Evolutionary conservation across 2,888 invertebrate species (phyloP), one percentile per base, ranked within the genome.

Genomic region (Pycnomerus fuliginosus): DNA sequence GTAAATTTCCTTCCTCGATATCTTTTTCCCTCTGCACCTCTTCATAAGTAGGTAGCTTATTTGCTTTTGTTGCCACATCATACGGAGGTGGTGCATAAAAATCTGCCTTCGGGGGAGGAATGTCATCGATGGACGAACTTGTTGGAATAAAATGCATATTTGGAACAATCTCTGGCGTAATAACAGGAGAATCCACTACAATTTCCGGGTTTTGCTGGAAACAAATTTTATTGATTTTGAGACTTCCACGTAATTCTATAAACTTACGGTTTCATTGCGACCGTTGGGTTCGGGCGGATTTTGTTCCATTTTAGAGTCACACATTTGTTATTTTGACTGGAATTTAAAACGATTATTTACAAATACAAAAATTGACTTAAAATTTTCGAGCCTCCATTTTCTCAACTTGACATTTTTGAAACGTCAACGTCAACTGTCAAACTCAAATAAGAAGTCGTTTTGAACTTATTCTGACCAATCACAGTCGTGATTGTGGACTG

Each of bases 11-110:
- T 30, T 85, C 87, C 62, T 89, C 87, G 60, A 87, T 71, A 56
- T 84, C 83, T 68, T 94, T 94, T 66, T 90, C 89, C 58, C 89
- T 78, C 69, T 93, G 90, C 34, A 93, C 93, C 71, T 94, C 93
- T 70, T 93, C 93, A 68, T 94, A 94, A 8, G 91, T 88, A 3
- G 90, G 94, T 62, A 93, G 75, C 72, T 90, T 91, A 3, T 69
- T 66, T 51, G 85, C 86, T 71, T 90, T 90, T 3, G 70, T 69
- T 52, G 85, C 88, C 44, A 89, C 83, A 70, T 90, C 90, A 62
- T 94, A 93, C 0, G 90, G 90, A 1, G 93, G 93, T 45, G 90
- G 91, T 29, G 90, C 90, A 24, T 86, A 86, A 67, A 87, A 90
- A 64, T 90, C 90, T 1, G 84, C 82, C 67, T 85, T 87, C 0